A percentile compares a stretch with the other conserved stretches of the same genome.
Conservation (phyloP, 2,797 vertebrate genomes). For the Cossypha dichroa region DNA sequence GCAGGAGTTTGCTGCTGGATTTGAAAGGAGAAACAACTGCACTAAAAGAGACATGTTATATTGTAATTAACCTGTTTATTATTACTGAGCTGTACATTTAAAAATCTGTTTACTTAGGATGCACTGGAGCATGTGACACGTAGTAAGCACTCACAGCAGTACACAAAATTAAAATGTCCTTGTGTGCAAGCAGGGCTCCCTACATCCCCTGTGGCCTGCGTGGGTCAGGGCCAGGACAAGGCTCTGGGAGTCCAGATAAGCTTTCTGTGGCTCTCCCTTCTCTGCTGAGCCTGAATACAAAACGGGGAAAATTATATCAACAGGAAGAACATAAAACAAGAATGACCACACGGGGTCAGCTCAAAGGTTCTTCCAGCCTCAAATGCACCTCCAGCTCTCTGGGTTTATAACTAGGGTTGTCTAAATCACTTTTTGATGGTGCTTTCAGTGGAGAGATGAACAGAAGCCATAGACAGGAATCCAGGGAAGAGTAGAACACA, state of each 20-base stretch:
- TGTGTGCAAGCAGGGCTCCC: background rate
- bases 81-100: background rate
- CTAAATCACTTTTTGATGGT: background rate
- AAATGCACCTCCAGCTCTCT: background rate
- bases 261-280: background rate
- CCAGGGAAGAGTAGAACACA: background rate
- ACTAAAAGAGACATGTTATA: background rate
- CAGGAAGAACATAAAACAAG: slow-evolving; percentile 2
- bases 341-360: slow-evolving; percentile 24
- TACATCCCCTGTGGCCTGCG: rapidly evolving
- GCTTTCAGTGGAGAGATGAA: background rate
- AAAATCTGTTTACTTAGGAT: background rate
- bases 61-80: slow-evolving; percentile 47
- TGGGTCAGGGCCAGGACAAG: background rate
- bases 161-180: background rate
- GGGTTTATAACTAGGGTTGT: background rate
- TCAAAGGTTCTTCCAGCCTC: background rate
- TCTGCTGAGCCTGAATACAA: background rate
- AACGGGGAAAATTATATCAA: background rate
- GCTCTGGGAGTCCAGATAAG: background rate
- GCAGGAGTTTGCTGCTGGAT: background rate
- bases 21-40: background rate
- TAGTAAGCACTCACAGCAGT: background rate
- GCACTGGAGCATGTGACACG: background rate
- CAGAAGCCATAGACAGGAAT: background rate